Evolutionary conservation across 2,797 vertebrate genomes (phyloP).

Genomic region (Fratercula arctica): DNA sequence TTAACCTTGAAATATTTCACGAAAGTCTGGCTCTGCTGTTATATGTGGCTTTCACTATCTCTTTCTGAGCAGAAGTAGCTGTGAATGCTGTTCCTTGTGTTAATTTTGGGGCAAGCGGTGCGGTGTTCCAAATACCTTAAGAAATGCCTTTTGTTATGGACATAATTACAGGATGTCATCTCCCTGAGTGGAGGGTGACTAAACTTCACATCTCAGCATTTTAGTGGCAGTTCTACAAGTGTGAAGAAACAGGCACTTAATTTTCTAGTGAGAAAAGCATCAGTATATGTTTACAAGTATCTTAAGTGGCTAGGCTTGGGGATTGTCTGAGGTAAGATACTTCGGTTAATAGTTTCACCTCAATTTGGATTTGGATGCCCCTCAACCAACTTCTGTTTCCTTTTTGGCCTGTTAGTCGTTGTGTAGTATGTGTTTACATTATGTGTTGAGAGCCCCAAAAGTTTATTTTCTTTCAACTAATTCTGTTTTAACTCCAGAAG

Average conservation of each 20-base stretch:
- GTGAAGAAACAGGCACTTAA: not conserved
- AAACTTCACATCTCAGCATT: not conserved
- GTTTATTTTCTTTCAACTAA: not conserved
- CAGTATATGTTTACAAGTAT: not conserved
- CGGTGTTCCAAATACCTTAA: not conserved
- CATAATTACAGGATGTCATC: not conserved
- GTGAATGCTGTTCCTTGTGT: not conserved
- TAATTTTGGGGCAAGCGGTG: not conserved
- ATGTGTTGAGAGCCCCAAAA: not conserved
- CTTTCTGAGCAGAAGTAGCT: not conserved
- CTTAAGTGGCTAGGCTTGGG: not conserved
- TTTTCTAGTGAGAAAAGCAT: not conserved
- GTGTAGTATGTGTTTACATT: not conserved
- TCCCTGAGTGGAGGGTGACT: not conserved
- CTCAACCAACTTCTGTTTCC: not conserved
- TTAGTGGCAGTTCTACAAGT: not conserved
- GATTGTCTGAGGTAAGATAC: not conserved
- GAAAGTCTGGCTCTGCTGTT: not conserved
- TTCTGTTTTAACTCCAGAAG: not conserved
- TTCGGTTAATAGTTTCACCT: not conserved
- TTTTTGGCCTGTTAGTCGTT: not conserved
- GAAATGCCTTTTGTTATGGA: not conserved
- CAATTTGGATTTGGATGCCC: not conserved
- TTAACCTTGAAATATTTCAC: not conserved
- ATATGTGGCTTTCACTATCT: not conserved